Percentiles rank a stretch among this genome's conserved stretches.
Conservation (phyloP, 2,797 vertebrate genomes). For the Clarias laeviceps region DNA sequence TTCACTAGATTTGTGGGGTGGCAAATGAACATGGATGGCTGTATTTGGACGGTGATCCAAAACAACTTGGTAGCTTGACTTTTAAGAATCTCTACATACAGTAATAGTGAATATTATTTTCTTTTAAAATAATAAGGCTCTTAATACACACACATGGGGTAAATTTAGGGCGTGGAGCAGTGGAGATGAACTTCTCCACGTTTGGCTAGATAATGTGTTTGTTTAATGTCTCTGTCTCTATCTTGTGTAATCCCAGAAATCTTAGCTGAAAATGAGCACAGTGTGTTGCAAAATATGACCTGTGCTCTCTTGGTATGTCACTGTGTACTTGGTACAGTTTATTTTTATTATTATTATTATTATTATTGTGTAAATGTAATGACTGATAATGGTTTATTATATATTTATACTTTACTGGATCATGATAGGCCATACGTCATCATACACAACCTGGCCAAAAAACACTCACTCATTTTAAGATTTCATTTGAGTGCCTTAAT, state of each 20-base stretch:
- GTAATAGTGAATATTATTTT: not conserved
- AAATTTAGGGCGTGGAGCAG: not conserved
- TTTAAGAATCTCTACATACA: not conserved
- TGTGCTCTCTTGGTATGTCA: not conserved
- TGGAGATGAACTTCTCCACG: not conserved
- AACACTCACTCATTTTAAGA: too few relatives aligned
- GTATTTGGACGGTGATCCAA: not conserved
- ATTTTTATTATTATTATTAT: too few relatives aligned
- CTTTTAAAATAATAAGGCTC: not conserved
- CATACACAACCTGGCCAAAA: too few relatives aligned
- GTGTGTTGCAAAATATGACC: not conserved
- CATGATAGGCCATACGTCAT: not conserved
- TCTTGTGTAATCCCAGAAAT: not conserved
- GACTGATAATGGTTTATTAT: not conserved
- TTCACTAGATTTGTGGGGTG: constrained; percentile 30
- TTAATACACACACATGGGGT: not conserved
- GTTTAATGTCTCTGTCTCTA: not conserved
- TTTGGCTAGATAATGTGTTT: not conserved
- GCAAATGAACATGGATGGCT: constrained; percentile 3
- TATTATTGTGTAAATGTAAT: too few relatives aligned
- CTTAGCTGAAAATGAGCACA: not conserved
- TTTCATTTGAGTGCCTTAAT: too few relatives aligned
- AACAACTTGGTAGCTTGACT: not conserved
- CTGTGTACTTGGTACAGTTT: too few relatives aligned
- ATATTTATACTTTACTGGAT: not conserved